Evolutionary conservation across 2,797 vertebrate species (phyloP), one percentile per base, ranked within the genome.

Genomic region (Alauda arvensis): DNA sequence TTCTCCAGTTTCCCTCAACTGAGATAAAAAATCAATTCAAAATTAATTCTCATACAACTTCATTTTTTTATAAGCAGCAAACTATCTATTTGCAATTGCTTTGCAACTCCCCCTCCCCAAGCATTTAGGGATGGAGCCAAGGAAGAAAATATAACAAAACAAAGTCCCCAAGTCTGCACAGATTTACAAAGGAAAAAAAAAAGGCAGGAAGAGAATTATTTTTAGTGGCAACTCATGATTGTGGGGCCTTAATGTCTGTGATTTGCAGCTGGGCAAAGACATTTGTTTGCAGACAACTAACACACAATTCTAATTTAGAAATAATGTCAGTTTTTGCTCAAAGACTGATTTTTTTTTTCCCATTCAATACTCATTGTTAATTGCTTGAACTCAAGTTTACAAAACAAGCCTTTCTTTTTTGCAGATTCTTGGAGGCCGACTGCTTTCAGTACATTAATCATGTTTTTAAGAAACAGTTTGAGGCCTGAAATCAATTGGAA

Each of bases 371-470:
- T 93, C 33, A 80, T 95, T 97, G 97, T 96, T 98, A 98, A 98
- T 97, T 98, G 95, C 96, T 95, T 96, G 88, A 96, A 95, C 89
- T 96, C 92, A 94, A 96, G 95, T 97, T 97, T 89, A 93, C 74
- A 95, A 94, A 96, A 68, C 52, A 90, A 86, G 65, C 48, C 75
- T 77, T 80, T 77, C 72, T 89, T 93, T 94, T 88, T 51, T 87
- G 87, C 90, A 72, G 94, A 83, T 87, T 96, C 31, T 83, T 97
- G 97, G 96, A 93, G 96, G 93, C 93, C 95, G 96, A 51, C 94
- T 93, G 96, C 96, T 96, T 95, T 96, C 94, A 87, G 93, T 93
- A 96, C 95, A 97, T 97, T 97, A 98, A 98, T 98, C 95, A 96
- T 96, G 93, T 91, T 97, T 96, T 97, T 97, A 39, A 11, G 78